Conservation (phyloP, 1,140 invertebrate species). For the Penaeus vannamei region DNA sequence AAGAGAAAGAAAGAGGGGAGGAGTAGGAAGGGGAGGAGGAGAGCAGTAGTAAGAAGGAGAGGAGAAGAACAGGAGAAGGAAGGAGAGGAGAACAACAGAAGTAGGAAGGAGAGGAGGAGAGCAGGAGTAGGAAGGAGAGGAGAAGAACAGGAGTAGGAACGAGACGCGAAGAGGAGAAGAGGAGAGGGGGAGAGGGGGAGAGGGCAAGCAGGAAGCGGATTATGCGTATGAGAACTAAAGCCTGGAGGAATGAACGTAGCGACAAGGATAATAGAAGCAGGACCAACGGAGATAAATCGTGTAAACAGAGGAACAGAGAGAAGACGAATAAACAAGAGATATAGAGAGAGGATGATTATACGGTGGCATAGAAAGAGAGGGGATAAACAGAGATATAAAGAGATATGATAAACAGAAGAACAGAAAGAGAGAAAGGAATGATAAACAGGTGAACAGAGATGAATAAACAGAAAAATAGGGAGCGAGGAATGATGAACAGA, state of each 20-base stretch:
- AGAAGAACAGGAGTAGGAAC: constrained; percentile 6
- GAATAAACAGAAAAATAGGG: neutral
- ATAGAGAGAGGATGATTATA: neutral
- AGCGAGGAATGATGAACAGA: too few relatives aligned
- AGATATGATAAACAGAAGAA: too few relatives aligned
- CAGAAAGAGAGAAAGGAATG: too few relatives aligned
- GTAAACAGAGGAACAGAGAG: neutral
- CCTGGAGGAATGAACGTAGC: neutral
- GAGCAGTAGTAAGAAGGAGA: neutral
- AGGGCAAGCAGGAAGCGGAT: neutral
- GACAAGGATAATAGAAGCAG: neutral
- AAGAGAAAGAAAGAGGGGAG: too few relatives aligned
- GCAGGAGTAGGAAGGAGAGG: constrained; percentile 12
- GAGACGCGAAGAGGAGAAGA: neutral
- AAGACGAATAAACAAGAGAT: neutral
- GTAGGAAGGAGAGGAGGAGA: neutral
- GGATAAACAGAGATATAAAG: neutral
- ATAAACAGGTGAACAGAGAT: constrained; percentile 13
- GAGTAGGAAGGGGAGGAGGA: neutral
- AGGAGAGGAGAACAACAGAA: neutral
- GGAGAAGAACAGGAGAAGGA: neutral
- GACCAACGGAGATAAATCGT: neutral
- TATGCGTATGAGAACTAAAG: neutral
- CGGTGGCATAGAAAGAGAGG: neutral
- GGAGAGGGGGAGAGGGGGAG: neutral